These are phyloP conservation scores for Tetropium fuscum DNA, from an alignment of 2,888 invertebrate species.

Conservation along the genomic window DNA sequence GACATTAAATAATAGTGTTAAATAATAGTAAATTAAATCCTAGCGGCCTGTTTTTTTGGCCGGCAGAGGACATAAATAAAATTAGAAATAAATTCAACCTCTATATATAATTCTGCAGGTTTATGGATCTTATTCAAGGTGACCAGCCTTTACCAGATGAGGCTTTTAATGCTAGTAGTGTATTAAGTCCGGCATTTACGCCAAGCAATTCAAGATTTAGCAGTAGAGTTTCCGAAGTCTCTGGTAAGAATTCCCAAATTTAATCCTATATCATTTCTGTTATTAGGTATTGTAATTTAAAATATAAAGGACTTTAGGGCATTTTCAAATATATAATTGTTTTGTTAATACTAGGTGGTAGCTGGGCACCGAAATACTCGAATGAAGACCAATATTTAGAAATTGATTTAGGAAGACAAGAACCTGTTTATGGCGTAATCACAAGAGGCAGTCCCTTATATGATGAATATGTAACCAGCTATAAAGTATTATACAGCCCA, in stretches of 20 bases:
- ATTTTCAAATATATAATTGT: neutral
- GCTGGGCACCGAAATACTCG: slow-evolving; percentile 76
- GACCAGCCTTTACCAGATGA: slow-evolving; percentile 67
- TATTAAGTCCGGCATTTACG: slow-evolving; percentile 65
- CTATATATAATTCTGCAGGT: slow-evolving; percentile 54
- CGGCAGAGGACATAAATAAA: too few species aligned
- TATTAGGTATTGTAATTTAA: neutral
- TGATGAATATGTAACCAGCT: slow-evolving; percentile 83
- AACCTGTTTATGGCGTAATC: slow-evolving; percentile 80
- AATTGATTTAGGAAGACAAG: slow-evolving; percentile 70
- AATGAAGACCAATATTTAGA: slow-evolving; percentile 78
- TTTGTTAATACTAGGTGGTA: too few species aligned
- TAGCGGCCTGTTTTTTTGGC: too few species aligned
- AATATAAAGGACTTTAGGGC: neutral
- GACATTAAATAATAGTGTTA: too few species aligned
- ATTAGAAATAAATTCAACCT: too few species aligned
- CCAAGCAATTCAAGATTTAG: slow-evolving; percentile 69
- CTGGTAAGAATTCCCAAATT: too few species aligned
- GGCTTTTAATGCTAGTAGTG: slow-evolving; percentile 73
- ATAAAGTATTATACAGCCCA: slow-evolving; percentile 77
- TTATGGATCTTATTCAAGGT: slow-evolving; percentile 67
- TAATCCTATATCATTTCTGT: too few species aligned
- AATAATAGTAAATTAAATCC: too few species aligned
- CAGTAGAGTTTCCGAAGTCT: slow-evolving; percentile 42
- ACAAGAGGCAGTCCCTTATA: slow-evolving; percentile 78